Percentiles rank a stretch among this genome's conserved stretches.
Evolutionary conservation across 92 coral and sea anemone species (phyloP).

Genomic region (Umimayanthus kanabou): DNA sequence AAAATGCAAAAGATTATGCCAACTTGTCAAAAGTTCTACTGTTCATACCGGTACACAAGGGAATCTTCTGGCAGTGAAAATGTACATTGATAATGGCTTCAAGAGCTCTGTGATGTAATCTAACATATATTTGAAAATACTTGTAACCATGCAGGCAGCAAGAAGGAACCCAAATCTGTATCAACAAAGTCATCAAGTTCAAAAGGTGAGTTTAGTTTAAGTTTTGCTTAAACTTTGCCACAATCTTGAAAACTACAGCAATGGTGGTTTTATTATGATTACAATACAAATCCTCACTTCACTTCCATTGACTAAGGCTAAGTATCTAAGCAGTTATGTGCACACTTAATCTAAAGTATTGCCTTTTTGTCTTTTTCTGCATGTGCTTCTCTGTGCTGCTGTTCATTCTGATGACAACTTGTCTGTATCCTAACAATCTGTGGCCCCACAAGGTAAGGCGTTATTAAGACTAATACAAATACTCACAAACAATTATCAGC

Average conservation of each 20-base stretch:
- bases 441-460: slow-evolving; percentile 52
- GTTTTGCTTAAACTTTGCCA: neutral
- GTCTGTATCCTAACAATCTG: slow-evolving; percentile 20
- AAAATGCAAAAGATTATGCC: no score
- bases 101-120: no score
- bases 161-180: neutral
- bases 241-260: neutral
- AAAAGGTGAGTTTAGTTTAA: slow-evolving; percentile 22
- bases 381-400: slow-evolving; percentile 18
- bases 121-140: neutral
- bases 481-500: neutral
- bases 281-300: no score
- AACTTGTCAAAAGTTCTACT: no score
- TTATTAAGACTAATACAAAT: neutral
- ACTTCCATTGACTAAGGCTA: no score
- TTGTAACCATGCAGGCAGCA: neutral
- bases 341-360: slow-evolving; percentile 25
- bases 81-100: no score
- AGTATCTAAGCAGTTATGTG: no score
- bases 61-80: no score
- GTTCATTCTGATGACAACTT: neutral
- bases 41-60: no score
- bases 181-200: neutral
- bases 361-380: slow-evolving; percentile 22
- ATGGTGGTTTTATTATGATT: no score